Conservation (phyloP, 2,888 invertebrate species). For the Urechis unicinctus region DNA sequence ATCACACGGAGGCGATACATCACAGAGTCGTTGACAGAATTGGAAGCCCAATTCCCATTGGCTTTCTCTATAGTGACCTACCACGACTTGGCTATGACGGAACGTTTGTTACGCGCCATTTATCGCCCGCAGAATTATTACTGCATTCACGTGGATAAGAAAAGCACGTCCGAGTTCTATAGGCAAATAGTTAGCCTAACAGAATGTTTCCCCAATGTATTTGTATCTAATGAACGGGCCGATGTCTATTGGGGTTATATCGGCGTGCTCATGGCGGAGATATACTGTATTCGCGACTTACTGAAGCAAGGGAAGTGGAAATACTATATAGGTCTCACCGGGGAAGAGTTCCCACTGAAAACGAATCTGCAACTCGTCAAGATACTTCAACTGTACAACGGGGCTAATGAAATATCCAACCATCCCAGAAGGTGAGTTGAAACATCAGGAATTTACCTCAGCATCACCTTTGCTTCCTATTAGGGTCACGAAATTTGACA, state of each 20-base stretch:
- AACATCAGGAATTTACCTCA: too few relatives aligned
- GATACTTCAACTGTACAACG: constrained; percentile 28
- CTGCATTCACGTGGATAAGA: constrained; percentile 16
- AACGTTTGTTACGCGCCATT: constrained; percentile 11
- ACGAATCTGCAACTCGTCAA: constrained; percentile 35
- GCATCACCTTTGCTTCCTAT: too few relatives aligned
- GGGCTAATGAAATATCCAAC: constrained; percentile 35
- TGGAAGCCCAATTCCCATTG: constrained; percentile 14
- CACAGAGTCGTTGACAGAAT: too few relatives aligned
- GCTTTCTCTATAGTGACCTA: constrained; percentile 14
- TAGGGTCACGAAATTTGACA: too few relatives aligned
- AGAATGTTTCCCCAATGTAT: constrained; percentile 14
- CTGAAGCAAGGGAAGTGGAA: constrained; percentile 12
- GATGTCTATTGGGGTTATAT: constrained; percentile 10
- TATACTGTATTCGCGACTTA: constrained; percentile 14
- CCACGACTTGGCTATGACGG: constrained; percentile 8
- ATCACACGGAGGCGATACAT: too few relatives aligned
- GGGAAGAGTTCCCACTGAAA: constrained; percentile 34
- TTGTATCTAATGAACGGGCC: constrained; percentile 2
- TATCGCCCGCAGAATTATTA: constrained; percentile 17
- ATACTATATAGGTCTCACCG: constrained; percentile 37
- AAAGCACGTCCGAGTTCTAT: neutral
- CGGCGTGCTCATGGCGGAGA: constrained; percentile 16
- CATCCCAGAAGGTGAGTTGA: too few relatives aligned
- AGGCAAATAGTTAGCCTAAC: constrained; percentile 2